Percentiles rank a stretch among this genome's conserved stretches.
Conservation (phyloP, 2,888 invertebrate genomes). For the Thyatira batis region DNA sequence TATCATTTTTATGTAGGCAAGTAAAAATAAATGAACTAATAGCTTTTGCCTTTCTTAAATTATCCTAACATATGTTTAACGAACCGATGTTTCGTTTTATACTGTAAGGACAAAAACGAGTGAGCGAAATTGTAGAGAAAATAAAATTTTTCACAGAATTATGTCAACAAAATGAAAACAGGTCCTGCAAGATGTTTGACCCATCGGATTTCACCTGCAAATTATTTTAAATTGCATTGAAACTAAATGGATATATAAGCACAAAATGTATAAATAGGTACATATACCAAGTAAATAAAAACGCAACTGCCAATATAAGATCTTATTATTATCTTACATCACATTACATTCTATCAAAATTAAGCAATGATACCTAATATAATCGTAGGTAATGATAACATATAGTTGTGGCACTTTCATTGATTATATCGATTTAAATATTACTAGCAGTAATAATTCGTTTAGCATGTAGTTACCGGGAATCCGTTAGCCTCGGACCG, state of each 20-base stretch:
- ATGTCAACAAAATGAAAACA: not conserved
- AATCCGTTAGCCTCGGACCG: constrained; percentile 64
- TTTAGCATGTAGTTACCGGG: constrained; percentile 64
- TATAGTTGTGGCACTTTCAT: not conserved
- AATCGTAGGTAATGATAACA: too few relatives aligned
- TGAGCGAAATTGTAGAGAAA: not conserved
- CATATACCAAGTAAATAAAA: not conserved
- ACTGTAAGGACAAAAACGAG: not conserved
- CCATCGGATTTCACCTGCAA: not conserved
- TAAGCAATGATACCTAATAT: not conserved
- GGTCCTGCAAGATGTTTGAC: not conserved
- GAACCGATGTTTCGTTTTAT: not conserved
- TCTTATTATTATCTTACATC: not conserved
- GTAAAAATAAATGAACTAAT: too few relatives aligned
- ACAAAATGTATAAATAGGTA: too few relatives aligned
- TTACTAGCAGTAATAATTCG: constrained; percentile 52
- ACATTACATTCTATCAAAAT: too few relatives aligned
- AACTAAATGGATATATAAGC: too few relatives aligned
- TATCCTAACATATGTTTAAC: not conserved
- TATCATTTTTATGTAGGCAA: constrained; percentile 16
- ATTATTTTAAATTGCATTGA: not conserved
- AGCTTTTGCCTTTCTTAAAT: too few relatives aligned
- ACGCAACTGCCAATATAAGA: not conserved
- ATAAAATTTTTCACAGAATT: not conserved
- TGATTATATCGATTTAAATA: constrained; percentile 26